Conservation (phyloP, 2,888 invertebrate species). For the Andrena bicolor region DNA sequence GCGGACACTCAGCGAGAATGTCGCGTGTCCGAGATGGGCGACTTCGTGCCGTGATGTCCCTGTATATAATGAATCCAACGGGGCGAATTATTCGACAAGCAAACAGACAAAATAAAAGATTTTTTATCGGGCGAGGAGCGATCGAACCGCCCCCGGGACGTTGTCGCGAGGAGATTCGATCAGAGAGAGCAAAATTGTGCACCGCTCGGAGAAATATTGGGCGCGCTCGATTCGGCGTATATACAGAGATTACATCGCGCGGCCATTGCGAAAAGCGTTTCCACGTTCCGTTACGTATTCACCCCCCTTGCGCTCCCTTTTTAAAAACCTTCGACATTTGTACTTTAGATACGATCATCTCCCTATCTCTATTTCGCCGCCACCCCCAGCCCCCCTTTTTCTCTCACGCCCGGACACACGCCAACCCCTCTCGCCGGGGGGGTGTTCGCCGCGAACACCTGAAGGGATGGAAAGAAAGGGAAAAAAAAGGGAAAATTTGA, state of each 20-base stretch:
- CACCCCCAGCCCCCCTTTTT: not conserved
- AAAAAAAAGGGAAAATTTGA: not conserved
- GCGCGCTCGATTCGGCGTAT: constrained; percentile 34
- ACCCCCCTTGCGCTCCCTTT: constrained; percentile 31
- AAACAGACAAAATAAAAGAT: not conserved
- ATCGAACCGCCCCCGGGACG: too few relatives aligned
- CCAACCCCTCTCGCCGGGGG: constrained; percentile 15
- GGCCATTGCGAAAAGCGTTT: constrained; percentile 40
- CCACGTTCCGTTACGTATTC: constrained; percentile 53
- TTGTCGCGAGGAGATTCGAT: too few relatives aligned
- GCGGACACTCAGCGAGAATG: not conserved
- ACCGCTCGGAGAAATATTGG: not conserved
- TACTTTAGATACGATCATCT: constrained; percentile 54
- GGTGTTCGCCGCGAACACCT: not conserved
- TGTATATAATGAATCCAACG: constrained; percentile 54
- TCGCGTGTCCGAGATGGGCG: constrained; percentile 10
- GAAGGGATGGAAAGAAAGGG: not conserved
- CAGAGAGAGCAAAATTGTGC: constrained; percentile 16
- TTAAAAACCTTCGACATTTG: constrained; percentile 55
- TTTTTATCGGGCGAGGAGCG: too few relatives aligned
- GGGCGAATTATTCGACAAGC: not conserved
- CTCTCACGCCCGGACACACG: constrained; percentile 29
- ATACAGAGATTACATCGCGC: constrained; percentile 45
- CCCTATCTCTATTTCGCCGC: constrained; percentile 37
- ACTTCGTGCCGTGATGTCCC: constrained; percentile 43